phyloP scores from a whole-genome alignment of 2,797 vertebrate genomes.

The Hypotaenidia philippensis region DNA sequence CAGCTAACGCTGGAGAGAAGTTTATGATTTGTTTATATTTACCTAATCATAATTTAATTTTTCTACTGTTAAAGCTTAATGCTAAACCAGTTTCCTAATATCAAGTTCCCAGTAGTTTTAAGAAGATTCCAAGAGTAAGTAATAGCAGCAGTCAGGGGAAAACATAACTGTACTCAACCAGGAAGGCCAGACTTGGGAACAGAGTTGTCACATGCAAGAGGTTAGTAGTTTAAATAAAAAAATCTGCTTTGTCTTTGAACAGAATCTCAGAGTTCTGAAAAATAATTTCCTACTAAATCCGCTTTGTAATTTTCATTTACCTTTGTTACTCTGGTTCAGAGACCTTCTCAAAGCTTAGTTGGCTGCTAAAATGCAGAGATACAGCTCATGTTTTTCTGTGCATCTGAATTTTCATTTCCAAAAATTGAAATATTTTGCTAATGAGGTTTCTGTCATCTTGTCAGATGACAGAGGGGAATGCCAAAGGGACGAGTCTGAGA shows the following conservation, averaged over 20 bases:
- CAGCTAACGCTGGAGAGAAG: neutral
- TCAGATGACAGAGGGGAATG: neutral
- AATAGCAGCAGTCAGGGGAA: neutral
- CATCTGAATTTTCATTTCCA: neutral
- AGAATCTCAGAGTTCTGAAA: neutral
- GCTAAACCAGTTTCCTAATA: neutral
- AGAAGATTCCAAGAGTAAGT: neutral
- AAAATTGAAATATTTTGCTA: neutral
- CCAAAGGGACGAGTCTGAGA: neutral
- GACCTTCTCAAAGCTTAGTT: neutral
- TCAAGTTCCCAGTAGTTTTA: neutral
- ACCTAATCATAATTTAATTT: neutral
- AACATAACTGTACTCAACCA: neutral
- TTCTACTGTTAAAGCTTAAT: neutral
- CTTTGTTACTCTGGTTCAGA: neutral
- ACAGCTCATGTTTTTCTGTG: neutral
- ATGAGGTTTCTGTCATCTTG: neutral
- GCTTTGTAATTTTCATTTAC: conserved; percentile 6
- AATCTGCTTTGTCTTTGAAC: neutral
- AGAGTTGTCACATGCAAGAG: neutral
- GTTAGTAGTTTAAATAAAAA: neutral
- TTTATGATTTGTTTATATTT: conserved; percentile 19
- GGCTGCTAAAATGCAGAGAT: neutral
- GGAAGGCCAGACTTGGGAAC: neutral
- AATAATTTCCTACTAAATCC: neutral